Percentiles rank a stretch among this genome's conserved stretches.
Evolutionary conservation across 2,113 vertebrate species (phyloP).

Genomic region (Myotis yumanensis): DNA sequence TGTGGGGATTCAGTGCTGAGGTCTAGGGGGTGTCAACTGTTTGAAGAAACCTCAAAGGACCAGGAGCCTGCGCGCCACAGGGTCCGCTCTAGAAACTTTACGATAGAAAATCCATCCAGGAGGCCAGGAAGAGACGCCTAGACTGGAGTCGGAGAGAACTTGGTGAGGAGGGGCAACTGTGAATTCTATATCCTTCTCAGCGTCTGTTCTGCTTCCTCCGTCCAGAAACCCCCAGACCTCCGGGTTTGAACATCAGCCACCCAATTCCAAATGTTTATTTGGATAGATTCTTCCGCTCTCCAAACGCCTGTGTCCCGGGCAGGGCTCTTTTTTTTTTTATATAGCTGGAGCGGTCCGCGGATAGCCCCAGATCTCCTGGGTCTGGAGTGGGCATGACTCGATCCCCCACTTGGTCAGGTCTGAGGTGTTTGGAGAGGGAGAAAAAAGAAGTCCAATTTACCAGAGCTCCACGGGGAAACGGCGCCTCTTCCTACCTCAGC

Average conservation of each 20-base stretch:
- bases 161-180: neutral
- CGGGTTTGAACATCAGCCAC: conserved; percentile 77
- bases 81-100: neutral
- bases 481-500: neutral
- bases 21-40: neutral
- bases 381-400: accelerated
- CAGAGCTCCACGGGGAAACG: accelerated
- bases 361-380: neutral
- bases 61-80: accelerated
- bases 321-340: conserved; percentile 62
- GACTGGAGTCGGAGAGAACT: neutral
- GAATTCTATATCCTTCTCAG: neutral
- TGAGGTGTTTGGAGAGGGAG: too few relatives aligned
- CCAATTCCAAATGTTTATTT: conserved; percentile 83
- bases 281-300: conserved; percentile 75
- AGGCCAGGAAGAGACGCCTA: neutral
- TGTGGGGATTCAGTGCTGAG: too few relatives aligned
- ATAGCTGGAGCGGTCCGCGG: conserved; percentile 12
- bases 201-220: neutral
- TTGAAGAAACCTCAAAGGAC: neutral
- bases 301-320: neutral
- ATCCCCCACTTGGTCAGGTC: neutral
- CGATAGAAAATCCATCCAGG: neutral
- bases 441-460: neutral
- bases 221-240: conserved; percentile 66